phyloP scores from a whole-genome alignment of 2,888 invertebrate genomes.

The Oligia fasciuncula region DNA sequence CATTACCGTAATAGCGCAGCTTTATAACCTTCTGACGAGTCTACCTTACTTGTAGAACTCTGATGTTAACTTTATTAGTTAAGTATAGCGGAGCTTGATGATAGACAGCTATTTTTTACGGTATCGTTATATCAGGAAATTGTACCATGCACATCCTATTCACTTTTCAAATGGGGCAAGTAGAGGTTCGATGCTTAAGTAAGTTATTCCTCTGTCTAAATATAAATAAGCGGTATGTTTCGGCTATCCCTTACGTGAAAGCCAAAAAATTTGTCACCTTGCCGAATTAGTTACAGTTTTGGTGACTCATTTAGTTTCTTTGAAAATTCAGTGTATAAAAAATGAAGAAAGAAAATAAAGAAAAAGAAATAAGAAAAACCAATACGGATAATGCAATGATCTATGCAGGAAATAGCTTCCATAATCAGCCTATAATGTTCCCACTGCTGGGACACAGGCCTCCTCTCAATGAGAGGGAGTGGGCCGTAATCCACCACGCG shows the following conservation, averaged over 20 bases:
- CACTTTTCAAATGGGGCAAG: not conserved
- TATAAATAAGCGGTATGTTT: not conserved
- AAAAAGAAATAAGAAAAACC: not conserved
- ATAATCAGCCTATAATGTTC: too few relatives aligned
- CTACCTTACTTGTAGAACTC: conserved; percentile 16
- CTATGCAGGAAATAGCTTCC: conserved; percentile 13
- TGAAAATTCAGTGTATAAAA: not conserved
- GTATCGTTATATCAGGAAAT: conserved; percentile 9
- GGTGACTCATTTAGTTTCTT: not conserved
- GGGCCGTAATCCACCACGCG: too few relatives aligned
- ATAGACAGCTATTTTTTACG: conserved; percentile 13
- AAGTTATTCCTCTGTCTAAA: not conserved
- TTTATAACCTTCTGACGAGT: conserved; percentile 19
- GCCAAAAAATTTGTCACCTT: not conserved
- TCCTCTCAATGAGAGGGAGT: too few relatives aligned
- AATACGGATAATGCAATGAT: conserved; percentile 21
- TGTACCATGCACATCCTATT: conserved; percentile 13
- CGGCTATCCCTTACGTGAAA: not conserved
- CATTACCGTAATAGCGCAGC: conserved; percentile 33
- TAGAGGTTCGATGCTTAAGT: not conserved
- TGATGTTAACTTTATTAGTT: conserved; percentile 40
- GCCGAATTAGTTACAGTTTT: not conserved
- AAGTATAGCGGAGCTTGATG: conserved; percentile 32
- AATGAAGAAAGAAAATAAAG: too few relatives aligned
- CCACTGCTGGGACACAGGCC: too few relatives aligned